phyloP scores from a whole-genome alignment of 2,797 vertebrate genomes.

The Leptodon cayanensis region DNA sequence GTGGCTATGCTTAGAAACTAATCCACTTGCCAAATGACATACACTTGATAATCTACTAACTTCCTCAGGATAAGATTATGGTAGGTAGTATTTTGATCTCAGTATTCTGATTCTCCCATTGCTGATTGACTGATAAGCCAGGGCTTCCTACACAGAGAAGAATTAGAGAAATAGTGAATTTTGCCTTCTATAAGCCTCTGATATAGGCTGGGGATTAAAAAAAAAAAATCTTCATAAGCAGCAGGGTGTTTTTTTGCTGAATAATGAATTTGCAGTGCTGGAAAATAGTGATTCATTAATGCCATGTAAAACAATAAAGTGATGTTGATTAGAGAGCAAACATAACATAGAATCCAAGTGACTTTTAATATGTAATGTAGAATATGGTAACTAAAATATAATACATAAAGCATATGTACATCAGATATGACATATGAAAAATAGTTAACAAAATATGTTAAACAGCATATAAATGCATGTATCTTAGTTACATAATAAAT shows the following conservation, averaged over 20 bases:
- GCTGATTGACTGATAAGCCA: background rate
- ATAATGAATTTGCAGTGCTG: background rate
- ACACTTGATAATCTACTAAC: background rate
- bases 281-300: background rate
- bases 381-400: conserved; percentile 58
- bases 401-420: conserved; percentile 48
- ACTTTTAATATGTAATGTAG: conserved; percentile 55
- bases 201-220: background rate
- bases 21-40: background rate
- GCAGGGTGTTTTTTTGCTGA: background rate
- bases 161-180: background rate
- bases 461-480: conserved; percentile 35
- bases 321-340: background rate
- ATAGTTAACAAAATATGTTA: conserved; percentile 50
- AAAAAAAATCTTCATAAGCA: background rate
- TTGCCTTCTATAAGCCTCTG: background rate
- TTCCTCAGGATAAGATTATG: background rate
- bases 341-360: background rate
- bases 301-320: background rate
- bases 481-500: conserved; percentile 23
- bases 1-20: background rate
- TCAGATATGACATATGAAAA: conserved; percentile 45
- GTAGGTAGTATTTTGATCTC: background rate
- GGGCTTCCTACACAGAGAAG: background rate
- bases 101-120: background rate